Base-by-base conservation (phyloP, 2,113 vertebrate genomes). In the Cercopithecus mona region DNA sequence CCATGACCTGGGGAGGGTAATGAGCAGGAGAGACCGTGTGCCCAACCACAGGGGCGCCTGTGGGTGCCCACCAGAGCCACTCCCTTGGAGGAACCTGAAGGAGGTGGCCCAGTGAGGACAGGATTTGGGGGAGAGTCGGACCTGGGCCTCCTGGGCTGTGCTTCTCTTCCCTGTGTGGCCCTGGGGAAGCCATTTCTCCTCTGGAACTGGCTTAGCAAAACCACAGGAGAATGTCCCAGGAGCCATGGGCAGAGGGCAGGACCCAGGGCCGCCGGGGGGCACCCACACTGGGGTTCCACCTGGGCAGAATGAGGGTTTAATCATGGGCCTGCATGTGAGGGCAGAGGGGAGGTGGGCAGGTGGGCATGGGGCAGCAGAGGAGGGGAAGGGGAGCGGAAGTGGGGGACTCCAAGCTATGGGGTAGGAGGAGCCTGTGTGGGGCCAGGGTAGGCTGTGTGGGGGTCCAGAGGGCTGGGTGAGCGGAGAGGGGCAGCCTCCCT, bases 181-280 rank as follows among this genome's bases (percentile, higher is more conserved):
- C 13, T 38, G 91, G 14, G 45, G 25, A 22, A 17, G 50, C 61
- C 82, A 32, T 40, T 22, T 61, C 43, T 50, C 72, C 88, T 61
- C 66, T 25, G 90, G 40, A 43, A 35, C 64, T 45, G 40, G 17
- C 59, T 35, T 64, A 32, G 38, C 13, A 32, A 45, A 66, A 40
- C 35, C 18, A 6, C 27, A 32, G 0, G 2, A 75, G 43, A 35
- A 43, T 0, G n/a, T 27, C 59, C 3, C 9, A 0, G 66, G 70
- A 10, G 16, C 70, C 5, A 0, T n/a, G 30, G n/a, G 59, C 79
- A 20, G 43, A 40, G 35, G 14, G 20, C 50, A 38, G 73, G n/a
- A 14, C 14, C 48, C 32, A 45, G 57, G 45, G 45, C 30, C 20
- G 11, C 43, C 2, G 0, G 4, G 83, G 23, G 45, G 35, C 8